Percentiles rank a stretch among this genome's conserved stretches.
Evolutionary conservation across 2,797 vertebrate species (phyloP).

Genomic region (Platyrinchus mystaceus): DNA sequence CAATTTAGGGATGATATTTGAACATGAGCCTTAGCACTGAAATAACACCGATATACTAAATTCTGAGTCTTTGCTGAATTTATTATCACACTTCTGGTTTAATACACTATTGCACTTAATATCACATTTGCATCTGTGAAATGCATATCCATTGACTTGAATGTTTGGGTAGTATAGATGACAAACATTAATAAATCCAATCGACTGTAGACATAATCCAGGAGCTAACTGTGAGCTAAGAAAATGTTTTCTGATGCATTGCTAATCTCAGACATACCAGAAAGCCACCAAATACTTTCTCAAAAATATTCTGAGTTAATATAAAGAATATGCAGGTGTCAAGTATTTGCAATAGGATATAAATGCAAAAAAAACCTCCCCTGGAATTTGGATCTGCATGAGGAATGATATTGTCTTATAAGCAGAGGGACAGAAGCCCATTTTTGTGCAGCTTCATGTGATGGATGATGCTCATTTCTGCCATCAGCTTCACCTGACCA

Average conservation of each 20-base stretch:
- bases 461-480: neutral
- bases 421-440: accelerated
- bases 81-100: neutral
- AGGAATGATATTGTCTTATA: neutral
- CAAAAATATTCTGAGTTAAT: neutral
- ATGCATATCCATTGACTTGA: neutral
- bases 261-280: neutral
- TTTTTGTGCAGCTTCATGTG: neutral
- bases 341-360: neutral
- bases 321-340: neutral
- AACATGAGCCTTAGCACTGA: neutral
- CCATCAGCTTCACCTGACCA: neutral
- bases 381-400: neutral
- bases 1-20: neutral
- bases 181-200: neutral
- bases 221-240: neutral
- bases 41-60: neutral
- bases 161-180: neutral
- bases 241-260: neutral
- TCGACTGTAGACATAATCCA: neutral
- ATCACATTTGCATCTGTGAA: neutral
- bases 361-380: neutral
- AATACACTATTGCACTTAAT: neutral
- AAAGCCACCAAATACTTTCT: neutral
- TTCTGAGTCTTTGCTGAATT: neutral